Percentiles rank a stretch among this genome's conserved stretches.
These are phyloP conservation scores for Flexamia atlantica DNA, from an alignment of 2,888 invertebrate species.

Conservation along the genomic window DNA sequence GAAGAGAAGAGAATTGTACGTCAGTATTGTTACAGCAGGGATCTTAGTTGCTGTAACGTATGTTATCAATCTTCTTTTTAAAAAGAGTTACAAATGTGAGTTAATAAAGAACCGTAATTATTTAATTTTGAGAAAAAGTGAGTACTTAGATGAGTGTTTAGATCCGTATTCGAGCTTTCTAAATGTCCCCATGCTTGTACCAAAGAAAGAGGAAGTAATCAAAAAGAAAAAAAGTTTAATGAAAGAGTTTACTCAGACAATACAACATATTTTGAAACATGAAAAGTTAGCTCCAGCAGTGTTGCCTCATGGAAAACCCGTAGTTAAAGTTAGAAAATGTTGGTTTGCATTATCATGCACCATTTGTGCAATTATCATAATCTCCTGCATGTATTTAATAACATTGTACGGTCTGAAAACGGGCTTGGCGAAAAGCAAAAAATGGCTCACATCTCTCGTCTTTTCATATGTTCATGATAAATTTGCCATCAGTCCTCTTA, in stretches of 20 bases:
- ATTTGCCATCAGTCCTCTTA: not conserved
- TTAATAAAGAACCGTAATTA: not conserved
- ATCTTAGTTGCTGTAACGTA: not conserved
- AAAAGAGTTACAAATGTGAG: not conserved
- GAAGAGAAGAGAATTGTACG: not conserved
- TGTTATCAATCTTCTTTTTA: not conserved
- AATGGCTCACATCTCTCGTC: not conserved
- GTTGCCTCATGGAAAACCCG: not conserved
- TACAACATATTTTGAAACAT: not conserved
- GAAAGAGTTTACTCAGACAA: not conserved
- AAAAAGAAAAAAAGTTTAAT: not conserved
- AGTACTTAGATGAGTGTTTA: not conserved
- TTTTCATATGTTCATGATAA: not conserved
- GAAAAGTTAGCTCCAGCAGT: conserved; percentile 1
- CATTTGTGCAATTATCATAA: conserved; percentile 1
- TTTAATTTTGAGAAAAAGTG: not conserved
- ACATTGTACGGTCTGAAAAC: conserved; percentile 1
- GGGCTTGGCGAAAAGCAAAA: conserved; percentile 12
- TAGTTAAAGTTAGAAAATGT: not conserved
- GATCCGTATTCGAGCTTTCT: not conserved
- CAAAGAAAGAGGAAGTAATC: not conserved
- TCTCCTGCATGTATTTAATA: not conserved
- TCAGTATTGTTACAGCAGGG: not conserved
- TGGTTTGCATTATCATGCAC: not conserved
- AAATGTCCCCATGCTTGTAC: not conserved